phyloP scores from a whole-genome alignment of 2,888 invertebrate genomes.

The Brachypalpus laphriformis region DNA sequence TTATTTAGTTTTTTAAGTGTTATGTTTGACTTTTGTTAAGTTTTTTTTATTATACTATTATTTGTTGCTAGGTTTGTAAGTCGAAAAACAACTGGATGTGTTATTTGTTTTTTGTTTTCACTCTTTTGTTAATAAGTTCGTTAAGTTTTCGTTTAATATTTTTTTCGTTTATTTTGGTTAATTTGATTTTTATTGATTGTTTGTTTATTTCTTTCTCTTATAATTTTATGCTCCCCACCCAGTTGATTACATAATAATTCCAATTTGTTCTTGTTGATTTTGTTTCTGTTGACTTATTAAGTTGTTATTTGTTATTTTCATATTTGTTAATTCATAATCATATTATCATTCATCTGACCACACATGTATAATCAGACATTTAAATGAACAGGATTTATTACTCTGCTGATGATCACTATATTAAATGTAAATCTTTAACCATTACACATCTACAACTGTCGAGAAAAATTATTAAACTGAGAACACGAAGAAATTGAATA shows the following conservation, averaged over 20 bases:
- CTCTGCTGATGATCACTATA: constrained; percentile 28
- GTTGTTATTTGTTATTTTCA: constrained; percentile 71
- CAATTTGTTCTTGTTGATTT: constrained; percentile 48
- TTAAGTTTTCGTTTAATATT: constrained; percentile 72
- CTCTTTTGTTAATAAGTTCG: constrained; percentile 72
- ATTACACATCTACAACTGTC: constrained; percentile 31
- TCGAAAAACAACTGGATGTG: constrained; percentile 61
- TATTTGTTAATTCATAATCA: constrained; percentile 40
- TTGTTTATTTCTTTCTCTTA: constrained; percentile 29
- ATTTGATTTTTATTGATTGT: constrained; percentile 17
- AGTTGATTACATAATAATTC: constrained; percentile 36
- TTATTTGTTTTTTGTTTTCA: constrained; percentile 71
- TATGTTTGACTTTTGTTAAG: constrained; percentile 42
- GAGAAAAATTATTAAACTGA: constrained; percentile 70
- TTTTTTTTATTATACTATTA: constrained; percentile 40
- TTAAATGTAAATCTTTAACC: constrained; percentile 9
- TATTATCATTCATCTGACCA: constrained; percentile 28
- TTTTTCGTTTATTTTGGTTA: constrained; percentile 52
- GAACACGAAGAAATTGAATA: constrained; percentile 62
- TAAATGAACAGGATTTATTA: not conserved
- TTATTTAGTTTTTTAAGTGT: constrained; percentile 47
- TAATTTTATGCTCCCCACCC: constrained; percentile 24
- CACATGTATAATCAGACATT: not conserved
- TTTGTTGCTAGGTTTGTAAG: constrained; percentile 74
- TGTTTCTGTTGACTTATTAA: constrained; percentile 55